Evolutionary conservation across 2,113 vertebrate genomes (phyloP).

Genomic region (Budorcas taxicolor): DNA sequence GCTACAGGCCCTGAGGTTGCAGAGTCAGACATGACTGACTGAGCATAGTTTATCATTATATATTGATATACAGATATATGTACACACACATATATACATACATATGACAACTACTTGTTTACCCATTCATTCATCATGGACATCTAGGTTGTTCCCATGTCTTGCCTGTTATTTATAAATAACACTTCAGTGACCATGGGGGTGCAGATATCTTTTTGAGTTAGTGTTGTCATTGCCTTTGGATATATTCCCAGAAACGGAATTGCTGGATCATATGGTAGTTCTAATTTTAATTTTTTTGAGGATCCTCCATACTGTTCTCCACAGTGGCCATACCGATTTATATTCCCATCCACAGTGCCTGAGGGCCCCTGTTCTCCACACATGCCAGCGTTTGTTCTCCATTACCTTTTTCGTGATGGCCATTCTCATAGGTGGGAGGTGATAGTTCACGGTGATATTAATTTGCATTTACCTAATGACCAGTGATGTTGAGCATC

Average conservation of each 20-base stretch:
- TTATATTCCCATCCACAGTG: not conserved
- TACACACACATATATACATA: accelerated
- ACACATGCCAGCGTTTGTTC: not conserved
- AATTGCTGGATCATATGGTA: not conserved
- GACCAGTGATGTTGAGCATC: not conserved
- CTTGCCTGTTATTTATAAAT: not conserved
- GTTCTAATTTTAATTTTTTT: not conserved
- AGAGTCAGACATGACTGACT: not conserved
- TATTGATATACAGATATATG: accelerated
- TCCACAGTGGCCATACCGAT: not conserved
- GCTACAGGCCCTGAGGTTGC: not conserved
- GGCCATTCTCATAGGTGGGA: not conserved
- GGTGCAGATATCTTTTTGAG: not conserved
- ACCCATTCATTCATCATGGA: not conserved
- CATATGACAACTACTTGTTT: not conserved
- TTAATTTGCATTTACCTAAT: not conserved
- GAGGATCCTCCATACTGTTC: not conserved
- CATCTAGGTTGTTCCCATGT: not conserved
- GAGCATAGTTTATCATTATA: not conserved
- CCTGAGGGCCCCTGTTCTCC: not conserved
- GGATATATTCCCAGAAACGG: not conserved
- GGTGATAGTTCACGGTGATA: not conserved
- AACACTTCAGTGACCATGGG: not conserved
- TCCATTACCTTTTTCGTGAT: not conserved
- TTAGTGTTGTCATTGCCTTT: not conserved